A percentile compares a stretch with the other conserved stretches of the same genome.
Conservation (phyloP, 1,140 invertebrate genomes). For the Drosophila lacteicornis region DNA sequence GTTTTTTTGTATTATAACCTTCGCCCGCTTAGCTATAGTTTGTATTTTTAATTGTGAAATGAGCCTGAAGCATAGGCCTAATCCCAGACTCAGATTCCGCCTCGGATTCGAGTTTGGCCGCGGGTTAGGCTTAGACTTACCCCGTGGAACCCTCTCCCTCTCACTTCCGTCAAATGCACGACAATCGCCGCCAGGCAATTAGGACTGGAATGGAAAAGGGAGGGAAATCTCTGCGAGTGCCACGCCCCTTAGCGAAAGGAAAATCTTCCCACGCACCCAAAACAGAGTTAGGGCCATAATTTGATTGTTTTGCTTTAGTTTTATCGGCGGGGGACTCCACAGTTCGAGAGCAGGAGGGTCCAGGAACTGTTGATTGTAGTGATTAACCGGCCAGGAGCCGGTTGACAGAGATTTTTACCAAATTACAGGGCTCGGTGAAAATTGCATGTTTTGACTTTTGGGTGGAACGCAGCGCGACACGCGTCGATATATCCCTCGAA, state of each 20-base stretch:
- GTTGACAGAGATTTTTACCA: constrained; percentile 56
- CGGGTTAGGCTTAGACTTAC: constrained; percentile 45
- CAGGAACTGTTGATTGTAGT: constrained; percentile 80
- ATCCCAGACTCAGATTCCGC: constrained; percentile 29
- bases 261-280: constrained; percentile 49
- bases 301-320: constrained; percentile 68
- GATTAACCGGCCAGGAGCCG: constrained; percentile 64
- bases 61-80: constrained; percentile 47
- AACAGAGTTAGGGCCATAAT: constrained; percentile 58
- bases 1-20: constrained; percentile 4
- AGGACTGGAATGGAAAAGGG: constrained; percentile 20
- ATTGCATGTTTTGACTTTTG: constrained; percentile 78
- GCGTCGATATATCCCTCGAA: constrained; percentile 45
- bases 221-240: constrained; percentile 31
- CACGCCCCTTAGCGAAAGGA: constrained; percentile 28
- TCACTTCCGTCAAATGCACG: constrained; percentile 48
- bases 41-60: constrained; percentile 65
- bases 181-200: constrained; percentile 38
- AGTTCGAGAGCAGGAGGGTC: constrained; percentile 11
- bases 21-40: constrained; percentile 19
- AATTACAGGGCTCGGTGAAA: constrained; percentile 67
- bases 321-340: background rate
- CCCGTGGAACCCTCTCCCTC: constrained; percentile 16
- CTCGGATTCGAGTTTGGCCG: constrained; percentile 32
- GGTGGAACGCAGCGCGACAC: constrained; percentile 40